A percentile compares a stretch with the other conserved stretches of the same genome.
Conservation (phyloP, 1,140 invertebrate genomes). For the Nomia melanderi region DNA sequence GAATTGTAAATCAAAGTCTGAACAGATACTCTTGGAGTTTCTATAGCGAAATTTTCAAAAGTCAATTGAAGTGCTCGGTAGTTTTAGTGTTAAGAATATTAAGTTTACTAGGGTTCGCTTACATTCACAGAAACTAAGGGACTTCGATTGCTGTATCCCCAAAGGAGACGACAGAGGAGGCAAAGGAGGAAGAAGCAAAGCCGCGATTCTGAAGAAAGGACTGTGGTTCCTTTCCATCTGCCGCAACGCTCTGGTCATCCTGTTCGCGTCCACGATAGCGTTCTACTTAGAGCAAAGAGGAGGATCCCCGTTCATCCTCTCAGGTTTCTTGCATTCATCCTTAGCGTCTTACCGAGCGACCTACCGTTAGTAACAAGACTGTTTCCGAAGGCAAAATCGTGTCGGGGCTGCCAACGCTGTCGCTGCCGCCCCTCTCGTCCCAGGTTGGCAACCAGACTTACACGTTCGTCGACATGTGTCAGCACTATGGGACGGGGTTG, state of each 20-base stretch:
- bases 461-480: conserved; percentile 82
- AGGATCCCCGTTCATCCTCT: conserved; percentile 79
- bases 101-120: not conserved
- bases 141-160: conserved; percentile 79
- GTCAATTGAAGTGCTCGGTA: too few species aligned
- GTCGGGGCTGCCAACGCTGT: conserved; percentile 83
- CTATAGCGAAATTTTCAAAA: too few species aligned
- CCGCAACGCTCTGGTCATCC: conserved; percentile 89
- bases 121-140: conserved; percentile 85
- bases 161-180: conserved; percentile 73
- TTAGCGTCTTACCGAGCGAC: too few species aligned
- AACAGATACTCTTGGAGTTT: too few species aligned
- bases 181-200: conserved; percentile 6
- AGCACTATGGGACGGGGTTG: conserved; percentile 85
- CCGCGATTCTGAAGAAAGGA: conserved; percentile 77
- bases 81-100: too few species aligned
- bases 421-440: conserved; percentile 82
- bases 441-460: conserved; percentile 82
- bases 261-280: conserved; percentile 84
- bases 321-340: conserved; percentile 75
- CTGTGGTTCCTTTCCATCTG: conserved; percentile 89
- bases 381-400: conserved; percentile 84
- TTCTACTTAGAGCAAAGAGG: conserved; percentile 71
- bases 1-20: too few species aligned
- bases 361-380: too few species aligned